Conservation (phyloP, 2,113 vertebrate genomes). For the Choloepus hoffmanni region DNA sequence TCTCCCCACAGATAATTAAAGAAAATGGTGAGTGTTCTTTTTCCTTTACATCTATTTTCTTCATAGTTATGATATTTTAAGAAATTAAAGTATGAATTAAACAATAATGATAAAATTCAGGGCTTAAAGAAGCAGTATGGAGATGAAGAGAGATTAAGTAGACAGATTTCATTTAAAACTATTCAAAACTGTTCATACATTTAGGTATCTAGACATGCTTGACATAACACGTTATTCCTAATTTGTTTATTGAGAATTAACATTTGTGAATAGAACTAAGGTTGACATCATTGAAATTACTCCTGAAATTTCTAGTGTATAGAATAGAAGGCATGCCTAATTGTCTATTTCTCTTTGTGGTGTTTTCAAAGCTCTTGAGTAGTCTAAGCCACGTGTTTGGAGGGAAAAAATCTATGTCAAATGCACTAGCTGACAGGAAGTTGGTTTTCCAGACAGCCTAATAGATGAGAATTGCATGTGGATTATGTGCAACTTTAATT, state of each 20-base stretch:
- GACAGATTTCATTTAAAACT: neutral
- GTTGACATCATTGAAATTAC: neutral
- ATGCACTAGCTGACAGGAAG: slow-evolving; percentile 39
- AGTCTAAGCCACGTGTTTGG: slow-evolving; percentile 56
- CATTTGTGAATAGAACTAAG: neutral
- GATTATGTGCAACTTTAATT: slow-evolving; percentile 30
- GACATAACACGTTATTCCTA: neutral
- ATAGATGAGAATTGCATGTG: slow-evolving; percentile 42
- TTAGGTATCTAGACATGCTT: neutral
- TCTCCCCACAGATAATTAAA: slow-evolving; percentile 15
- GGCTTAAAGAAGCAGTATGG: neutral
- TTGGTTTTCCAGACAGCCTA: slow-evolving; percentile 45
- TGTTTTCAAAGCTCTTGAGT: slow-evolving; percentile 60
- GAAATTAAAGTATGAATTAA: slow-evolving; percentile 28
- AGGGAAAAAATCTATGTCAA: slow-evolving; percentile 50
- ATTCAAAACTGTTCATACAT: neutral
- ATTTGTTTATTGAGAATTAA: neutral
- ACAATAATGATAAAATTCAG: neutral
- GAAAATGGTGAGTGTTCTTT: neutral
- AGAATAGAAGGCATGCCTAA: neutral
- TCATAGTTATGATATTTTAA: neutral
- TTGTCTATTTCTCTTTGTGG: neutral
- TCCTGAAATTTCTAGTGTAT: neutral
- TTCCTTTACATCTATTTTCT: neutral
- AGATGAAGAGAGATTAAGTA: neutral